Evolutionary conservation across 2,888 invertebrate species (phyloP).

Genomic region (Orchestes rusci): DNA sequence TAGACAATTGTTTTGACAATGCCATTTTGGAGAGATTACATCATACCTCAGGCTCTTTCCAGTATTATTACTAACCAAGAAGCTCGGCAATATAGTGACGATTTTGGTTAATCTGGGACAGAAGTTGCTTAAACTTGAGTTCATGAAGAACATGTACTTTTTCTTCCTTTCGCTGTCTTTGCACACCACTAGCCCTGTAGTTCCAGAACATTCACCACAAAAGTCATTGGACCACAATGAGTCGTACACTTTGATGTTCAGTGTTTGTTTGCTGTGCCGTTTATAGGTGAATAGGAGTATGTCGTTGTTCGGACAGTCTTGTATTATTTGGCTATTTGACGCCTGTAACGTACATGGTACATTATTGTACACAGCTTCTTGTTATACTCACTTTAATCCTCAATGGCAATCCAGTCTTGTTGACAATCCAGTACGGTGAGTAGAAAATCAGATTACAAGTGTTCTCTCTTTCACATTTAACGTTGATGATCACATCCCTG

Average conservation of each 20-base stretch:
- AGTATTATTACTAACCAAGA: conserved; percentile 67
- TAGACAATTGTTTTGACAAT: conserved; percentile 21
- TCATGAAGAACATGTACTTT: conserved; percentile 65
- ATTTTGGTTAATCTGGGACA: conserved; percentile 71
- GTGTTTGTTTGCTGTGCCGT: conserved; percentile 46
- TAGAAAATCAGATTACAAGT: conserved; percentile 63
- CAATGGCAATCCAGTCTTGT: conserved; percentile 78
- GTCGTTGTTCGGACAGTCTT: conserved; percentile 51
- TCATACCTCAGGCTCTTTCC: conserved; percentile 46
- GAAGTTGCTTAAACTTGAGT: conserved; percentile 60
- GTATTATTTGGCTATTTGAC: conserved; percentile 53
- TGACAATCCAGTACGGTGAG: conserved; percentile 84
- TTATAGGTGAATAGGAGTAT: conserved; percentile 64
- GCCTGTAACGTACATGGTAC: too few species aligned
- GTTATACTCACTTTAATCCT: conserved; percentile 68
- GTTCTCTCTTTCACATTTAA: conserved; percentile 56
- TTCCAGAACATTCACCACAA: conserved; percentile 62
- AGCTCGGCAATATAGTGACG: conserved; percentile 71
- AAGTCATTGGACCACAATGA: conserved; percentile 60
- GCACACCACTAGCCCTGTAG: conserved; percentile 67
- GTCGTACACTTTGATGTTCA: conserved; percentile 53
- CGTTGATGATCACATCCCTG: conserved; percentile 60
- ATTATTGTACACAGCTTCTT: too few species aligned
- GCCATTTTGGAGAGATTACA: conserved; percentile 1
- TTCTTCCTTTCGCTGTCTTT: conserved; percentile 64